A percentile compares a stretch with the other conserved stretches of the same genome.
Conservation (phyloP, 2,888 invertebrate species). For the Dolichopus griseipennis region DNA sequence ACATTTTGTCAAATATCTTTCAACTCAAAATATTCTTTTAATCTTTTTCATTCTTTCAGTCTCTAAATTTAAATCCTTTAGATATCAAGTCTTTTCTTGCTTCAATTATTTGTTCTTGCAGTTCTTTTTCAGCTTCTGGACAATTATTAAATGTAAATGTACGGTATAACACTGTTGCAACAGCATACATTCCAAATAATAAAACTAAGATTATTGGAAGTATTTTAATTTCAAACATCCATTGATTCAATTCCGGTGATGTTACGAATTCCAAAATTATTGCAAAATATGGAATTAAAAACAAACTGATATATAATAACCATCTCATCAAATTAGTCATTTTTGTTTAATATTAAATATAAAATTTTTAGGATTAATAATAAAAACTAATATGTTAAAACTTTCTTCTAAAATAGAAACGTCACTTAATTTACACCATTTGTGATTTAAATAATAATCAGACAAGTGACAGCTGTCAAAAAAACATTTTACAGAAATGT, state of each 20-base stretch:
- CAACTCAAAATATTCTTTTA: no score
- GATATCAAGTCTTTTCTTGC: constrained; percentile 63
- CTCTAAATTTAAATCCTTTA: constrained; percentile 56
- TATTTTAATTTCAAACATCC: constrained; percentile 53
- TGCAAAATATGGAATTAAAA: constrained; percentile 59
- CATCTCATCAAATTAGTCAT: constrained; percentile 85
- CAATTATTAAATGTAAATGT: constrained; percentile 88
- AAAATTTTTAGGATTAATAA: no score
- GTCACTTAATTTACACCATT: no score
- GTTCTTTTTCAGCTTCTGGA: constrained; percentile 69
- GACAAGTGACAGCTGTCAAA: no score
- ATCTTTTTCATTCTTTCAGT: constrained; percentile 24
- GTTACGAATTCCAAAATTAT: constrained; percentile 56
- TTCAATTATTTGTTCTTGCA: constrained; percentile 70
- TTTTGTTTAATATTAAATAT: constrained; percentile 25
- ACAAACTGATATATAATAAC: constrained; percentile 53
- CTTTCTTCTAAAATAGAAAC: no score
- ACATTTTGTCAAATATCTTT: background rate
- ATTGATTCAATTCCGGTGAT: constrained; percentile 49
- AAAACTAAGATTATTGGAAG: constrained; percentile 60
- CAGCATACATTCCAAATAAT: constrained; percentile 68
- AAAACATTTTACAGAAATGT: no score
- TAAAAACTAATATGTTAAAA: no score
- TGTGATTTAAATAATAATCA: no score
- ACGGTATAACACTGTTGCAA: constrained; percentile 67